A percentile compares a stretch with the other conserved stretches of the same genome.
These are phyloP conservation scores for Phyllotis vaccarum DNA, from an alignment of 2,797 vertebrate genomes.

Conservation along the genomic window DNA sequence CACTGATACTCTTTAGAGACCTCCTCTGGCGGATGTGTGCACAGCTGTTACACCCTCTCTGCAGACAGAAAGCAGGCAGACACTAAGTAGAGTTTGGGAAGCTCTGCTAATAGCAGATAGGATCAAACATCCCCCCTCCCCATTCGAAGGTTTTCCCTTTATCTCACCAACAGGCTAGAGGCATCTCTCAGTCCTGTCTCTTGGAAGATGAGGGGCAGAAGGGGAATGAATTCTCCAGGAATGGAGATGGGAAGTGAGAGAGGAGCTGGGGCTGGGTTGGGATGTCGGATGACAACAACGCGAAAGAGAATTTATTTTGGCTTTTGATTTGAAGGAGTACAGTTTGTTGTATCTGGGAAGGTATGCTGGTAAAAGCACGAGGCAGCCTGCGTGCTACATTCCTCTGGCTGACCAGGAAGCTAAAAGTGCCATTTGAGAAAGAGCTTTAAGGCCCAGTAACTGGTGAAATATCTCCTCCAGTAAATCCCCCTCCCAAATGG, in stretches of 20 bases:
- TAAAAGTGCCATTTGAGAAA: background rate
- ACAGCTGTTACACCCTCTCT: constrained; percentile 68
- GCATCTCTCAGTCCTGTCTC: background rate
- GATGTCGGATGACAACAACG: no score
- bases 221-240: background rate
- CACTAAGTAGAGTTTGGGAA: constrained; percentile 49
- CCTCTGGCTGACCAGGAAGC: background rate
- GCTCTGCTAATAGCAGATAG: background rate
- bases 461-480: background rate
- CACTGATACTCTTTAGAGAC: constrained; percentile 69
- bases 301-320: background rate
- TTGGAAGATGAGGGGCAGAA: background rate
- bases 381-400: no score
- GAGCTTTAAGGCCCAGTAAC: background rate
- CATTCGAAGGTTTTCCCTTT: background rate
- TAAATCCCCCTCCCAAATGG: background rate
- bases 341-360: background rate
- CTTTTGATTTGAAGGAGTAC: background rate
- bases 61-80: background rate
- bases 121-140: background rate
- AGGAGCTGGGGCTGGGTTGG: background rate
- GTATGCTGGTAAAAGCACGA: background rate
- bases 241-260: background rate
- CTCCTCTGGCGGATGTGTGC: constrained; percentile 61
- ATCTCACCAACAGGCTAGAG: background rate